Evolutionary conservation across 2,113 vertebrate genomes (phyloP), one percentile per base, ranked within the genome.

Genomic region (Cairina moschata): DNA sequence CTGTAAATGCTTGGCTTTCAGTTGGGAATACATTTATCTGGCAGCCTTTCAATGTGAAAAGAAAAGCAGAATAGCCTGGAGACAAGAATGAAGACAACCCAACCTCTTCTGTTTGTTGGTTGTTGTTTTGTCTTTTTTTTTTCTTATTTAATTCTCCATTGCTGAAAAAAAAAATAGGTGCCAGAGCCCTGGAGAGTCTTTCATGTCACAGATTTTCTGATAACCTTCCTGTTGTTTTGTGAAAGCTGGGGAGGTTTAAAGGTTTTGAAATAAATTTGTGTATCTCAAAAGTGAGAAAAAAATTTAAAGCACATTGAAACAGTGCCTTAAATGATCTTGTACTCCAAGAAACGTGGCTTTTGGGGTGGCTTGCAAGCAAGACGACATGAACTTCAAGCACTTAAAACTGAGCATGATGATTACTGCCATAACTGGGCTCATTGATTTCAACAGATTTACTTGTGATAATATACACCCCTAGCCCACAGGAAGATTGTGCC

Each of bases 31-130:
- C 86, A 82, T 93, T 94, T 90, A 63, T 83, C 93, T 95, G 88
- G 93, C 90, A 94, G 88, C 83, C 34, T 95, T 88, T 94, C 95
- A 83, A n/a, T 63, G 87, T 11, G 29, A 88, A 75, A 44, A 91
- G 84, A 67, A 90, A 86, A 95, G 93, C 83, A 86, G 90, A 93
- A 15, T 93, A 94, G 94, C 95, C 94, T 81, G 88, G 83, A 93
- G 93, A 91, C 59, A 88, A 59, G 88, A 88, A 36, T 31, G 90
- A 81, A 86, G 91, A 93, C 85, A 88, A 26, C 83, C 58, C 86
- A 95, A 46, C 56, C 76, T 95, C 93, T 75, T 86, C 65, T 91
- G 55, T 44, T 66, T 69, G 72, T 62, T 63, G 60, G 40, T 4
- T 34, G 11, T 75, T 75, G 58, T 75, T 32, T 17, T 38, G 20